These are phyloP conservation scores for Megamerina dolium DNA, from an alignment of 2,888 invertebrate species.

Conservation along the genomic window DNA sequence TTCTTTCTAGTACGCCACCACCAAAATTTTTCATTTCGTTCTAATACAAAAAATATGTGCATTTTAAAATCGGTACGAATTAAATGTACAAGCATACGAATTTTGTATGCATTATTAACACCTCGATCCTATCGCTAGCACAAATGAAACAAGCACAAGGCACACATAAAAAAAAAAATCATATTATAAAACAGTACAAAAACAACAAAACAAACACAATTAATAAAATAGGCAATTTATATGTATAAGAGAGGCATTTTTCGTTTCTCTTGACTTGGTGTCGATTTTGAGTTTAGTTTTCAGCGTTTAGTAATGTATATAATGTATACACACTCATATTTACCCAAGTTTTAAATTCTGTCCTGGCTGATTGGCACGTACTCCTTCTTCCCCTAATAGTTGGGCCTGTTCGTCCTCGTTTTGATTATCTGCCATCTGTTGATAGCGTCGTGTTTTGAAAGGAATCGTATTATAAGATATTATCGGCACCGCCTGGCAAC, in stretches of 20 bases:
- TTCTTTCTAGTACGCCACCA: no score
- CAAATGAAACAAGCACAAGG: background rate
- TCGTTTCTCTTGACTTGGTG: background rate
- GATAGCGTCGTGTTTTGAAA: conserved; percentile 50
- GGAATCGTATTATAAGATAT: conserved; percentile 36
- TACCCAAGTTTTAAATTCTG: conserved; percentile 98
- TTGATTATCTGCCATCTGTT: conserved; percentile 93
- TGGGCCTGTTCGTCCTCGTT: conserved; percentile 94
- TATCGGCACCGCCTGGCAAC: conserved; percentile 59
- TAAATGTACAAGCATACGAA: no score
- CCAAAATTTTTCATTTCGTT: no score
- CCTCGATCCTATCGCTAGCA: no score
- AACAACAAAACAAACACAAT: no score
- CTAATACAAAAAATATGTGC: no score
- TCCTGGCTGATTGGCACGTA: conserved; percentile 71
- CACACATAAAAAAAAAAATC: background rate
- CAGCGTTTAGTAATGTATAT: background rate
- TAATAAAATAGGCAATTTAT: no score
- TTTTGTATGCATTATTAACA: no score
- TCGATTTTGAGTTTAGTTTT: conserved; percentile 1
- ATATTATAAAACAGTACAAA: no score
- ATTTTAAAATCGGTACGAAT: no score
- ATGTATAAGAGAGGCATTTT: no score
- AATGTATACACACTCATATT: conserved; percentile 49
- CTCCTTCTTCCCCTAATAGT: conserved; percentile 92